phyloP scores from a whole-genome alignment of 1,140 invertebrate species.

The Atta cephalotes region DNA sequence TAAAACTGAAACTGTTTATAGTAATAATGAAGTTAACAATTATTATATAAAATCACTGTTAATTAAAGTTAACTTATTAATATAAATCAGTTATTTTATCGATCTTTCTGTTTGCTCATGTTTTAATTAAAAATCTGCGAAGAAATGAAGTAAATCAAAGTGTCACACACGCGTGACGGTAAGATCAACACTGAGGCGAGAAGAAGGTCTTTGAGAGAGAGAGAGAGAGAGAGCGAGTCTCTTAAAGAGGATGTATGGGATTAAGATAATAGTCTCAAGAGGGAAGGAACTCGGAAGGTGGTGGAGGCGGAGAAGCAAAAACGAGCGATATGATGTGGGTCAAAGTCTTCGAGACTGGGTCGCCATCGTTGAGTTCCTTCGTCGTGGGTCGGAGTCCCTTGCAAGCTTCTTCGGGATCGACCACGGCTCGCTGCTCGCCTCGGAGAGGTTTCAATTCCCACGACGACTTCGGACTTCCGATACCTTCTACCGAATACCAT shows the following conservation, averaged over 20 bases:
- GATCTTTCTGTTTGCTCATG: neutral
- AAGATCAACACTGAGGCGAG: slow-evolving; percentile 22
- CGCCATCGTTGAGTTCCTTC: slow-evolving; percentile 76
- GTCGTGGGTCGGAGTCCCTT: slow-evolving; percentile 70
- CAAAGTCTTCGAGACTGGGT: slow-evolving; percentile 82
- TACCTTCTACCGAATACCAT: slow-evolving; percentile 37
- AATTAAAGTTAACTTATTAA: neutral
- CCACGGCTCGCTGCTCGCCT: slow-evolving; percentile 33
- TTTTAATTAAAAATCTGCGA: slow-evolving; percentile 30
- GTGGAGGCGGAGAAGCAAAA: slow-evolving; percentile 78
- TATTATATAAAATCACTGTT: neutral
- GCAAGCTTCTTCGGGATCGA: slow-evolving; percentile 72
- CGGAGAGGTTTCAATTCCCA: slow-evolving; percentile 72
- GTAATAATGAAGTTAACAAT: neutral
- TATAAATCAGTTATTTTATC: neutral
- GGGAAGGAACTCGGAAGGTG: slow-evolving; percentile 76
- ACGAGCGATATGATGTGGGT: slow-evolving; percentile 84
- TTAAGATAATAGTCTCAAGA: slow-evolving; percentile 82
- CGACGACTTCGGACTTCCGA: slow-evolving; percentile 48
- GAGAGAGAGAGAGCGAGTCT: slow-evolving; percentile 56
- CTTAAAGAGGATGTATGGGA: slow-evolving; percentile 84
- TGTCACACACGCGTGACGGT: slow-evolving; percentile 30
- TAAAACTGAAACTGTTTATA: neutral
- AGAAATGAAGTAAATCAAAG: slow-evolving; percentile 11
- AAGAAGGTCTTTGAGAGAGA: slow-evolving; percentile 38